Conservation (phyloP, 2,888 invertebrate species). For the Myathropa florea region DNA sequence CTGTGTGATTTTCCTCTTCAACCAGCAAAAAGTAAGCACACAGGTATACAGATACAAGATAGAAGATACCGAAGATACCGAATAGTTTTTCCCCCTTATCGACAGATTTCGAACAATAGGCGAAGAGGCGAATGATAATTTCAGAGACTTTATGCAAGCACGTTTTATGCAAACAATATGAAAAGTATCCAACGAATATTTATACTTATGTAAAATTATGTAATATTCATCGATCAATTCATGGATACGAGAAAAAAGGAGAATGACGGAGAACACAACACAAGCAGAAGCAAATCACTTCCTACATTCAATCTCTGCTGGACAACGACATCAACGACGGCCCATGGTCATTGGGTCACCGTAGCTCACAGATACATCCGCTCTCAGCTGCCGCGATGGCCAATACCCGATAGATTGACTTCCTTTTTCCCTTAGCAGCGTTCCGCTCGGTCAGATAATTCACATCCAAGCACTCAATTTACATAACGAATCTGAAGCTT, state of each 20-base stretch:
- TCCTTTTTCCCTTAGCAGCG: constrained; percentile 35
- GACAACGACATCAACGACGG: constrained; percentile 14
- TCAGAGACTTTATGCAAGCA: constrained; percentile 15
- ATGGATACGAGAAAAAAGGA: background rate
- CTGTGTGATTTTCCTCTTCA: background rate
- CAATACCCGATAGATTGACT: constrained; percentile 10
- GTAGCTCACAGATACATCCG: constrained; percentile 26
- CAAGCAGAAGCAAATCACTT: constrained; percentile 34
- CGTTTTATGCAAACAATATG: constrained; percentile 14
- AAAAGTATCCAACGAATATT: background rate
- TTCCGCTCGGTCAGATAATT: background rate
- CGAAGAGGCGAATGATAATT: background rate
- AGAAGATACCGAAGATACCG: background rate
- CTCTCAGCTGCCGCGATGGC: background rate
- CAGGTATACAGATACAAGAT: background rate
- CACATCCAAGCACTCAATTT: background rate
- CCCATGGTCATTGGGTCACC: constrained; percentile 63
- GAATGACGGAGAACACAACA: background rate
- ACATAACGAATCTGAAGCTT: background rate
- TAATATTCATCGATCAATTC: background rate
- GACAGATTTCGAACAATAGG: background rate
- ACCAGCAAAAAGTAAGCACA: background rate
- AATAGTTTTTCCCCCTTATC: constrained; percentile 1
- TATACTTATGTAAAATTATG: constrained; percentile 31
- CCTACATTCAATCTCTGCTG: constrained; percentile 42